Evolutionary conservation across 92 coral and sea anemone genomes (phyloP).

Genomic region (Diadumene lineata): DNA sequence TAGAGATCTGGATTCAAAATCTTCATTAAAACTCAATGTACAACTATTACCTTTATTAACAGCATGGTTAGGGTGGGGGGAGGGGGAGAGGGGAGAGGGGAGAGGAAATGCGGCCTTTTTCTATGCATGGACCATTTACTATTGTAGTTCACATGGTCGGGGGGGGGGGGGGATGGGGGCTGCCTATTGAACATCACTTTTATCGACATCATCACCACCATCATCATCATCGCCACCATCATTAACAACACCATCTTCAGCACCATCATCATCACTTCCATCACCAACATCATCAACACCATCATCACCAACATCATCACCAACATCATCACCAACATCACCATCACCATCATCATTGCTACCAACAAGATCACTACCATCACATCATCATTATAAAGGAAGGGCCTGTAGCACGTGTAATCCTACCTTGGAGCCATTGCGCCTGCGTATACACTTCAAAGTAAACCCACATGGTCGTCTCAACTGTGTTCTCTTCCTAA

Average conservation of each 20-base stretch:
- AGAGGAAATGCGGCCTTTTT: too few species aligned
- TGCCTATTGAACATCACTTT: not conserved
- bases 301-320: not conserved
- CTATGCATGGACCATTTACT: too few species aligned
- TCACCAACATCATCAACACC: not conserved
- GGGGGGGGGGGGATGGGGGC: not conserved
- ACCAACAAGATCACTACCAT: not conserved
- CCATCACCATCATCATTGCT: not conserved
- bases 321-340: not conserved
- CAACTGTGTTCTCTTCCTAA: slow-evolving; percentile 8
- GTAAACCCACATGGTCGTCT: slow-evolving; percentile 24
- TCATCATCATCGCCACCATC: not conserved
- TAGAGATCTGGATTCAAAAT: too few species aligned
- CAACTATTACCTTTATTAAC: too few species aligned
- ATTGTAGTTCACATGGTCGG: too few species aligned
- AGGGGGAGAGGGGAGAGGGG: too few species aligned
- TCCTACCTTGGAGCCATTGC: not conserved
- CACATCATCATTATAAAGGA: not conserved
- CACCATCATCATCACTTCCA: not conserved
- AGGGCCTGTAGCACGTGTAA: too few species aligned
- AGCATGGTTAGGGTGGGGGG: too few species aligned
- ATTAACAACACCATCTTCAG: not conserved
- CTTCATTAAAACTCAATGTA: too few species aligned
- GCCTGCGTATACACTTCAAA: slow-evolving; percentile 14
- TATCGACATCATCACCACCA: not conserved